phyloP scores from a whole-genome alignment of 1,140 invertebrate species.

The Drosophila persimilis region DNA sequence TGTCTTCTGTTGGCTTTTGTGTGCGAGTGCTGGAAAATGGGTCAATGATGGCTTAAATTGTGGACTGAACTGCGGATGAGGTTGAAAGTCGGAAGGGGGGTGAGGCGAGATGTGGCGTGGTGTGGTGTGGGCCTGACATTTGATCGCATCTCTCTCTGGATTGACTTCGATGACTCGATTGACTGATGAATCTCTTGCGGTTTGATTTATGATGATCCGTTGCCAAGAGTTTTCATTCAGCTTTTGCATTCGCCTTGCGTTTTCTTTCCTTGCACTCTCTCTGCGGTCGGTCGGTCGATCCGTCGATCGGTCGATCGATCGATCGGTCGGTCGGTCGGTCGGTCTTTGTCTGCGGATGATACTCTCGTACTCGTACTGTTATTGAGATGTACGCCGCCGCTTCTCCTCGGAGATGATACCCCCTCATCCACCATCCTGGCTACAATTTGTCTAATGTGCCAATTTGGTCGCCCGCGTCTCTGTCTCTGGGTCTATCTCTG shows the following conservation, averaged over 20 bases:
- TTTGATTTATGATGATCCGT: conserved; percentile 46
- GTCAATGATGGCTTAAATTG: conserved; percentile 81
- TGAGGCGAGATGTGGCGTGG: background rate
- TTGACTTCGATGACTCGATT: conserved; percentile 29
- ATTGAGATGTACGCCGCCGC: conserved; percentile 61
- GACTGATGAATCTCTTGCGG: conserved; percentile 60
- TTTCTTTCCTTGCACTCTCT: conserved; percentile 30
- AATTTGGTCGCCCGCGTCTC: conserved; percentile 61
- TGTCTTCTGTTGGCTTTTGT: background rate
- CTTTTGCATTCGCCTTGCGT: conserved; percentile 29
- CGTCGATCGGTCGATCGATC: background rate
- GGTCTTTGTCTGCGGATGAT: no score
- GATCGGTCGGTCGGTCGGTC: no score
- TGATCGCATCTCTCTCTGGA: conserved; percentile 61
- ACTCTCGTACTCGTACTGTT: conserved; percentile 19
- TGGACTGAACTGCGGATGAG: conserved; percentile 34
- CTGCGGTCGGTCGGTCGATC: conserved; percentile 4
- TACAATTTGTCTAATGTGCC: conserved; percentile 79
- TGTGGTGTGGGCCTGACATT: conserved; percentile 66
- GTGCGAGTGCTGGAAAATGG: conserved; percentile 59
- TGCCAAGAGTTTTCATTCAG: conserved; percentile 46
- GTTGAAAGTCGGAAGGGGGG: conserved; percentile 17
- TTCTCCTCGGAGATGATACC: conserved; percentile 6
- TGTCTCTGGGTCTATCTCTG: conserved; percentile 6
- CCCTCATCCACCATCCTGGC: conserved; percentile 13